A percentile compares a stretch with the other conserved stretches of the same genome.
Evolutionary conservation across 2,113 vertebrate genomes (phyloP).

Genomic region (Beaufortia kweichowensis): DNA sequence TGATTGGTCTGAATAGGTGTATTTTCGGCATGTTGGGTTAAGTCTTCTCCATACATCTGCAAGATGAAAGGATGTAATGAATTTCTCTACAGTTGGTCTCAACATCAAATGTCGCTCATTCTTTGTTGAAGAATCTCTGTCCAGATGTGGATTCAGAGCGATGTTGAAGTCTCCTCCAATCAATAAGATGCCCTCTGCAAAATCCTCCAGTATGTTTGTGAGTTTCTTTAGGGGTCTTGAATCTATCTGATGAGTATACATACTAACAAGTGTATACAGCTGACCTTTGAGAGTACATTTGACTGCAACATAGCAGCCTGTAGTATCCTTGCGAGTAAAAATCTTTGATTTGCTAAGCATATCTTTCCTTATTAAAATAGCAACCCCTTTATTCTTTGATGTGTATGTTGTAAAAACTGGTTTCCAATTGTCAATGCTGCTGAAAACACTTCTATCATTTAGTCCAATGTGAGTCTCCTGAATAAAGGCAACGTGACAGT

Average conservation of each 20-base stretch:
- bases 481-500: neutral
- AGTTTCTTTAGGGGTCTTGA: neutral
- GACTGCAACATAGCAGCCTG: neutral
- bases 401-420: neutral
- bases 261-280: slow-evolving; percentile 2
- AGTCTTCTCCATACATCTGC: neutral
- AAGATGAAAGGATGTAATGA: neutral
- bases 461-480: neutral
- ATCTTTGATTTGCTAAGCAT: neutral
- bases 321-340: neutral
- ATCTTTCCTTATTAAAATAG: neutral
- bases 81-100: neutral
- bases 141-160: neutral
- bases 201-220: neutral
- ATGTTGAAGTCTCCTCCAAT: neutral
- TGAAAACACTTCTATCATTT: neutral
- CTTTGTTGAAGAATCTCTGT: neutral
- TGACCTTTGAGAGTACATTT: neutral
- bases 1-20: neutral
- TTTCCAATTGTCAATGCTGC: neutral
- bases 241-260: neutral
- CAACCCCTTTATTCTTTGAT: neutral
- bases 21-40: neutral
- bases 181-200: neutral
- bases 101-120: neutral